These are phyloP conservation scores for Cyphomyrus discorhynchus DNA, from an alignment of 2,113 vertebrate genomes.

Conservation along the genomic window DNA sequence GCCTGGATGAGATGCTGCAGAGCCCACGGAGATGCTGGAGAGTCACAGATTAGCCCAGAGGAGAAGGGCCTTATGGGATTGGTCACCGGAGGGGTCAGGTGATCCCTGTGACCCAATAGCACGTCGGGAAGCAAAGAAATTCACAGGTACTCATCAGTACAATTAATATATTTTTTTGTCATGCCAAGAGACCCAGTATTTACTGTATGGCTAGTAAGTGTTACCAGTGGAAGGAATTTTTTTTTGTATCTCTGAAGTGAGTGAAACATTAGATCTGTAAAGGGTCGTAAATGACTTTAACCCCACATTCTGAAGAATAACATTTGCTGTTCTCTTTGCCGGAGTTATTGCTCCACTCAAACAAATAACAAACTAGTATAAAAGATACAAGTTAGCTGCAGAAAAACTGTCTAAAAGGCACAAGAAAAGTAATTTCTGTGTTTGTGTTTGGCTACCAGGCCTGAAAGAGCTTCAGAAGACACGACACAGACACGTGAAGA, in stretches of 20 bases:
- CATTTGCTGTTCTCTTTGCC: background rate
- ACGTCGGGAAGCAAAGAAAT: background rate
- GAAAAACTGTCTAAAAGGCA: background rate
- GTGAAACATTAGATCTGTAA: background rate
- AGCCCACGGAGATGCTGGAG: conserved; percentile 32
- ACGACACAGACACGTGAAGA: background rate
- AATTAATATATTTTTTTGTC: background rate
- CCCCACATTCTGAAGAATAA: background rate
- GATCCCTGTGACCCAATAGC: background rate
- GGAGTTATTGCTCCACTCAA: background rate
- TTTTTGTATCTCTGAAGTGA: background rate
- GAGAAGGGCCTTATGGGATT: conserved; percentile 7
- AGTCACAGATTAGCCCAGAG: background rate
- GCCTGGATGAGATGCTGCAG: conserved; percentile 46
- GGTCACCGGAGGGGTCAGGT: conserved; percentile 12
- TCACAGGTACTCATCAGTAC: background rate
- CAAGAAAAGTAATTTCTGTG: background rate
- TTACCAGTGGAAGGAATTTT: background rate
- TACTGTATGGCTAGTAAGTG: background rate
- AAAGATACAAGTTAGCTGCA: background rate
- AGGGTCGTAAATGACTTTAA: background rate
- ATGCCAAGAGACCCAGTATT: background rate
- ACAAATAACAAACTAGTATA: background rate
- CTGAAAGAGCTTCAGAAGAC: background rate
- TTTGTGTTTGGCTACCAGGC: background rate